These are phyloP conservation scores for Incurvaria masculella DNA, from an alignment of 2,888 invertebrate genomes.

Conservation along the genomic window DNA sequence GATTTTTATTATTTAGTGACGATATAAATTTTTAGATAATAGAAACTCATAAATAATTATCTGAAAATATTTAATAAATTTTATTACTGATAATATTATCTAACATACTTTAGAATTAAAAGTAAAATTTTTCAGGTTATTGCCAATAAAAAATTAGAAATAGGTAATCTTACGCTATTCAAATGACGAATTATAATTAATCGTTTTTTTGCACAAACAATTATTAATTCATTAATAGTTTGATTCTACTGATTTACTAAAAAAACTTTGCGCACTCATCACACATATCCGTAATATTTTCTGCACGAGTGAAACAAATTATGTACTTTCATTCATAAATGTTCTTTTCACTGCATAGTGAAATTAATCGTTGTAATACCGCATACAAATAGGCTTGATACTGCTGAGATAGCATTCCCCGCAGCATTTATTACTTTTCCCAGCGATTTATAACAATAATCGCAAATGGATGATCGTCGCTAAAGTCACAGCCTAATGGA, in stretches of 20 bases:
- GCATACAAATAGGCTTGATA: background rate
- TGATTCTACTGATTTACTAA: background rate
- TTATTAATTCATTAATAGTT: conserved; percentile 7
- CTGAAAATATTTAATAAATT: too few species aligned
- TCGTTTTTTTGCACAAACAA: conserved; percentile 6
- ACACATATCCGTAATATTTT: too few species aligned
- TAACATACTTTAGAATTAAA: too few species aligned
- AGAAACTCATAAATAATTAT: too few species aligned
- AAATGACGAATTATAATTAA: conserved; percentile 6
- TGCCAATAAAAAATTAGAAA: too few species aligned
- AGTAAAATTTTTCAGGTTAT: too few species aligned
- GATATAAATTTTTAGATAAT: too few species aligned
- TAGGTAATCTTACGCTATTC: too few species aligned
- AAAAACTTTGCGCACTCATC: conserved; percentile 4
- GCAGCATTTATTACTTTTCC: background rate
- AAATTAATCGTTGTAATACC: background rate
- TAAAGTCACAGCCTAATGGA: background rate
- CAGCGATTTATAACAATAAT: background rate
- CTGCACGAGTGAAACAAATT: too few species aligned
- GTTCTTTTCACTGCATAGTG: background rate
- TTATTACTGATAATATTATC: too few species aligned
- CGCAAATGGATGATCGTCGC: background rate
- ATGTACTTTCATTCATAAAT: too few species aligned
- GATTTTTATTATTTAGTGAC: too few species aligned
- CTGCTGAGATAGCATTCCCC: background rate